A percentile compares a stretch with the other conserved stretches of the same genome.
These are phyloP conservation scores for Plemyria rubiginata DNA, from an alignment of 2,888 invertebrate genomes.

Conservation along the genomic window DNA sequence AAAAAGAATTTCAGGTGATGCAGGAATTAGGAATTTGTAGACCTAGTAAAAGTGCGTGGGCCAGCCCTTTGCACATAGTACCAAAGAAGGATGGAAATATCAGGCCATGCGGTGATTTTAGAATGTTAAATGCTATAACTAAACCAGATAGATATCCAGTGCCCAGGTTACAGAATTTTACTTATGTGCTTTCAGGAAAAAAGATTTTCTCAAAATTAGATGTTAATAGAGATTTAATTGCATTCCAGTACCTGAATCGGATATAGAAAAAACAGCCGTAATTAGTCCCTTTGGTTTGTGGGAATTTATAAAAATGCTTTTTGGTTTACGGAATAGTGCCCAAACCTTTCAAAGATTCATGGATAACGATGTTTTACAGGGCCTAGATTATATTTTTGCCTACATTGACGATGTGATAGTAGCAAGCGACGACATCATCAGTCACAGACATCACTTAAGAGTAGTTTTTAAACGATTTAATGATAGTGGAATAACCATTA, in stretches of 20 bases:
- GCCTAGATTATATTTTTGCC: slow-evolving; percentile 33
- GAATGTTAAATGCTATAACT: slow-evolving; percentile 16
- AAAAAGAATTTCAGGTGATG: slow-evolving; percentile 23
- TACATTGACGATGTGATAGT: slow-evolving; percentile 55
- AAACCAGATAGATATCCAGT: slow-evolving; percentile 24
- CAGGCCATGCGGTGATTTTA: slow-evolving; percentile 16
- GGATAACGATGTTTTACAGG: slow-evolving; percentile 30
- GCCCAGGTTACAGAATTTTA: slow-evolving; percentile 25
- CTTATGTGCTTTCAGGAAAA: slow-evolving; percentile 20
- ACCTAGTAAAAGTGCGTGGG: slow-evolving; percentile 27
- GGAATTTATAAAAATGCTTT: slow-evolving; percentile 21
- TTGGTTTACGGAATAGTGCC: slow-evolving; percentile 27
- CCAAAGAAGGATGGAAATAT: slow-evolving; percentile 15
- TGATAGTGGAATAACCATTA: slow-evolving; percentile 13
- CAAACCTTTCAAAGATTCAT: slow-evolving; percentile 40
- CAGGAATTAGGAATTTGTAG: slow-evolving; percentile 29
- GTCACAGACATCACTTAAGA: slow-evolving; percentile 20
- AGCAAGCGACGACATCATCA: slow-evolving; percentile 21
- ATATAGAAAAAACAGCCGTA: slow-evolving; percentile 26
- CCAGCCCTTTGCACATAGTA: slow-evolving; percentile 19
- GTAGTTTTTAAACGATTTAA: slow-evolving; percentile 10
- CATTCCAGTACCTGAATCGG: slow-evolving; percentile 5
- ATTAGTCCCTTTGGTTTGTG: slow-evolving; percentile 19
- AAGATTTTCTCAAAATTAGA: slow-evolving; percentile 10
- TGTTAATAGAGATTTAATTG: slow-evolving; percentile 23